Base-by-base conservation (phyloP, 2,888 invertebrate genomes). In the Hecatera dysodea region DNA sequence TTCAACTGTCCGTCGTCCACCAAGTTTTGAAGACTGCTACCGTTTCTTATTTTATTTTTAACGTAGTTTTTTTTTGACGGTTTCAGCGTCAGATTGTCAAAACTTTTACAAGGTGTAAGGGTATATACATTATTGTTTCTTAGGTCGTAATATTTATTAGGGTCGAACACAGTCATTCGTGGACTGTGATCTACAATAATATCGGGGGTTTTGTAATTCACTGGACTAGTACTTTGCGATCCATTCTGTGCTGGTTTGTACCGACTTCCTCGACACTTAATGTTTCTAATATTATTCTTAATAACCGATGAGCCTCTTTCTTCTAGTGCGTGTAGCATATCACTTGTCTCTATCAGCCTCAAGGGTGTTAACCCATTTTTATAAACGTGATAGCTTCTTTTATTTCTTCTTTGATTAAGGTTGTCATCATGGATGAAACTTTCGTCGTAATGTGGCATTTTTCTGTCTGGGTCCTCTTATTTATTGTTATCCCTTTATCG, bases 391-490 rank as follows among this genome's bases (percentile, higher is more conserved):
- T 96, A 96, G 84, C 96, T 96, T 63, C 96, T 92, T 81, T 96
- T 96, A 85, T 96, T 96, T 83, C 93, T 90, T 83, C 94, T 91
- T 82, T 96, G 96, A 86, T 96, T 96, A 68, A 91, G 89, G 87
- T 93, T 95, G 82, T 96, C 96, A 76, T 95, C 94, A 65, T 93
- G 88, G 75, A 96, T 94, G 86, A 96, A 96, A 86, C 93, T 96
- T 88, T 96, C 96, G 82, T 96, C 96, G 90, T 96, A 96, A 87
- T 96, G 93, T 78, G 96, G 96, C 96, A 96, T 96, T 78, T 89
- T 93, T 75, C n/a, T 57, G 72, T 64, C 44, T 61, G 12, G 19
- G 12, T 52, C 1, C 19, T 5, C 11, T 61, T 71, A 11, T 71
- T 68, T 62, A 39, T 57, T n/a, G 46, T 29, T 67, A 42, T 11